Conservation (phyloP, 2,113 vertebrate genomes). For the Suncus etruscus region DNA sequence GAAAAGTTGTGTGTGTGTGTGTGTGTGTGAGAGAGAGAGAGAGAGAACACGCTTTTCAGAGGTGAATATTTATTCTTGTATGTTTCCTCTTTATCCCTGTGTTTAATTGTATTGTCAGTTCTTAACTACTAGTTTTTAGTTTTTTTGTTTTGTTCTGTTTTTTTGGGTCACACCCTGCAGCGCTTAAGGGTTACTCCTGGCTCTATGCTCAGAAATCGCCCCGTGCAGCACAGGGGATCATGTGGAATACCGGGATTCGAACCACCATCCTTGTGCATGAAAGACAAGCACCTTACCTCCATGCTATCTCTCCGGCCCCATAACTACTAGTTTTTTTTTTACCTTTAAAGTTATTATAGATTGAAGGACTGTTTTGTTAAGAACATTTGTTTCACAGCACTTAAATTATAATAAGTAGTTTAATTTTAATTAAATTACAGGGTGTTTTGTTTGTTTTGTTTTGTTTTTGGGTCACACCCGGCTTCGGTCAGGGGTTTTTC, state of each 20-base stretch:
- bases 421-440: not conserved
- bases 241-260: no score
- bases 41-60: not conserved
- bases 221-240: no score
- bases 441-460: no score
- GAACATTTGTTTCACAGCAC: constrained; percentile 33
- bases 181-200: no score
- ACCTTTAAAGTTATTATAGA: constrained; percentile 7
- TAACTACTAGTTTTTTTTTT: not conserved
- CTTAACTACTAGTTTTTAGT: not conserved
- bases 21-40: not conserved
- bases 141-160: no score
- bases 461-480: no score
- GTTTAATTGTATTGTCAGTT: constrained; percentile 6
- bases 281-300: constrained; percentile 4
- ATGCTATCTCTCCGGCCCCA: no score
- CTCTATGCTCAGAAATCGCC: no score
- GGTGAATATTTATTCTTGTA: not conserved
- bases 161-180: no score
- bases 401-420: constrained; percentile 25
- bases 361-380: not conserved
- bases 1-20: not conserved
- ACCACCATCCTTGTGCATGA: not conserved
- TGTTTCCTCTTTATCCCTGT: not conserved
- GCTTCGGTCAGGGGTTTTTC: no score